phyloP scores from a whole-genome alignment of 1,140 invertebrate species.

The Leptestheria dahalacensis region DNA sequence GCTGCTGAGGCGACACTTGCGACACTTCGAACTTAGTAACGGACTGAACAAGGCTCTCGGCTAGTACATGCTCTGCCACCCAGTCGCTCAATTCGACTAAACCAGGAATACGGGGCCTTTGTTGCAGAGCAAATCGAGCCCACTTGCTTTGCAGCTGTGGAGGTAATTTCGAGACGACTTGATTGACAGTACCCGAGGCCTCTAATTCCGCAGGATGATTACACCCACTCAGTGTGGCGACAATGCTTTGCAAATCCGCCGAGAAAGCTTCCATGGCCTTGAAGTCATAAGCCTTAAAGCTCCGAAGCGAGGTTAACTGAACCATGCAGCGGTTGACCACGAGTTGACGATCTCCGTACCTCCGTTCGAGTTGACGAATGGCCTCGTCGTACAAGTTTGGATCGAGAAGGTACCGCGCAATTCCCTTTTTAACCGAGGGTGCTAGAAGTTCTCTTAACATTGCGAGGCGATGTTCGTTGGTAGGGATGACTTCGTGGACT shows the following conservation, averaged over 20 bases:
- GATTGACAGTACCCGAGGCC: not conserved
- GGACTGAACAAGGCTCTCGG: too few species aligned
- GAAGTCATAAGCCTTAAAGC: not conserved
- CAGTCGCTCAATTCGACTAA: too few species aligned
- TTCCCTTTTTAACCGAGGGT: not conserved
- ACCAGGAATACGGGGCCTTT: too few species aligned
- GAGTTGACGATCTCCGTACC: not conserved
- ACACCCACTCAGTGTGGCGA: not conserved
- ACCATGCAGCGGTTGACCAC: not conserved
- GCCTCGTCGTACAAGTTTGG: conserved; percentile 1
- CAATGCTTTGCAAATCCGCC: not conserved
- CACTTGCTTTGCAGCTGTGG: too few species aligned
- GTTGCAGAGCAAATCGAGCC: too few species aligned
- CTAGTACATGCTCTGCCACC: too few species aligned
- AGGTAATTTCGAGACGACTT: not conserved
- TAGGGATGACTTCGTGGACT: not conserved
- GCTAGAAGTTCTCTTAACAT: not conserved
- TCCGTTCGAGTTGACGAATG: not conserved
- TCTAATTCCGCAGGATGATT: not conserved
- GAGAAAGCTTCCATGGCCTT: not conserved
- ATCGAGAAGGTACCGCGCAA: not conserved
- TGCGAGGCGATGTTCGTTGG: not conserved
- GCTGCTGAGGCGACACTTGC: too few species aligned
- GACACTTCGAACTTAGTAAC: too few species aligned
- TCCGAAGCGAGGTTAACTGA: not conserved